phyloP scores from a whole-genome alignment of 2,888 invertebrate genomes.

The Pecten maximus region DNA sequence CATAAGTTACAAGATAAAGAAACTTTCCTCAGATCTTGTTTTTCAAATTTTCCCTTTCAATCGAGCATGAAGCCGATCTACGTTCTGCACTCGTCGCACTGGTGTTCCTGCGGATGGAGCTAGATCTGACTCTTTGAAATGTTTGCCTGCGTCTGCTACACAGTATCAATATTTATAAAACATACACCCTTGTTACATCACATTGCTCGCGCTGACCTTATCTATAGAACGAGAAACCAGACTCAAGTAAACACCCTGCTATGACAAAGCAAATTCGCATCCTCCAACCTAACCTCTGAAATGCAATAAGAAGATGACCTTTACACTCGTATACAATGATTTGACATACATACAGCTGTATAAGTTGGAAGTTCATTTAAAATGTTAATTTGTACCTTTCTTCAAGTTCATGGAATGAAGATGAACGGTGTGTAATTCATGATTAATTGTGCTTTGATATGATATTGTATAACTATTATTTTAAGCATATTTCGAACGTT shows the following conservation, averaged over 20 bases:
- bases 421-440: too few species aligned
- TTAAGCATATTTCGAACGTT: too few species aligned
- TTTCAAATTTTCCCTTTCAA: slow-evolving; percentile 53
- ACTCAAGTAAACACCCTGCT: slow-evolving; percentile 2
- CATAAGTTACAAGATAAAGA: slow-evolving; percentile 38
- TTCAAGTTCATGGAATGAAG: too few species aligned
- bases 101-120: slow-evolving; percentile 41
- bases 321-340: too few species aligned
- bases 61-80: slow-evolving; percentile 47
- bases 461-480: too few species aligned
- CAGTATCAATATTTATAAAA: slow-evolving; percentile 31
- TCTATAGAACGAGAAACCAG: background rate
- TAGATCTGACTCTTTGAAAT: slow-evolving; percentile 47
- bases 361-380: too few species aligned
- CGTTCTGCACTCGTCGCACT: slow-evolving; percentile 48
- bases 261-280: background rate
- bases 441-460: too few species aligned
- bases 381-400: too few species aligned
- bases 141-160: slow-evolving; percentile 20
- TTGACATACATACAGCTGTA: too few species aligned
- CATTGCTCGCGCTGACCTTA: slow-evolving; percentile 22
- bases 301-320: too few species aligned
- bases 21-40: slow-evolving; percentile 41
- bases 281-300: background rate
- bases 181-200: slow-evolving; percentile 28